Evolutionary conservation across 2,888 invertebrate genomes (phyloP), one percentile per base, ranked within the genome.

Genomic region (Neoascia interrupta): DNA sequence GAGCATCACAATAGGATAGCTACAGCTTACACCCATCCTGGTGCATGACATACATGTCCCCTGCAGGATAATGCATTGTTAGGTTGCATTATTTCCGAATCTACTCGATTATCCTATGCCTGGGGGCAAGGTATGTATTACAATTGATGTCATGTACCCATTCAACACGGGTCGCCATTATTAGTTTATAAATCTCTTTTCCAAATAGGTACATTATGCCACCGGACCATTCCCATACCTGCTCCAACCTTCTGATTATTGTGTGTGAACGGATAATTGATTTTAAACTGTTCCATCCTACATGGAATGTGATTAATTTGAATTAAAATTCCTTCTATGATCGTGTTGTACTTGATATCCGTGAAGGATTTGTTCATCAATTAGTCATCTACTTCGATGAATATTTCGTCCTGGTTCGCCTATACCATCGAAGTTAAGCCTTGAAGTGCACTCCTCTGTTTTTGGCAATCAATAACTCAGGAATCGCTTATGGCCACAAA

Each of bases 101-200:
- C 36, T 23, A 61, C 61, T 68, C 49, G 68, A 75, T 54, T 63
- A 75, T 49, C 34, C 61, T 31, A 54, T 54, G 54, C 54, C 61
- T 69, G 13, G 16, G 18, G 69, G 74, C 68, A 13, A 28, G 61
- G 41, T 41, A 75, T 69, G 68, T 69, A 75, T 75, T 75, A 69
- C 58, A 73, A 54, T 54, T 45, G 34, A 54, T 43, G 37, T 36
- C 68, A 74, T 74, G 49, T 68, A 61, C n/a, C n/a, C n/a, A n/a
- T n/a, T n/a, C 16, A 49, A 61, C 51, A 69, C 36, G 47, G 53
- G 49, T 28, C 49, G 36, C 61, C 61, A 49, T 54, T 69, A 75
- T 75, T 61, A 56, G 54, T 75, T 69, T 53, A 43, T 51, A 75
- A 69, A 61, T 69, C 54, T 61, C 53, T 54, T 21, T 49, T 31